Evolutionary conservation across 2,797 vertebrate genomes (phyloP), one percentile per base, ranked within the genome.

Genomic region (Vultur gryphus): DNA sequence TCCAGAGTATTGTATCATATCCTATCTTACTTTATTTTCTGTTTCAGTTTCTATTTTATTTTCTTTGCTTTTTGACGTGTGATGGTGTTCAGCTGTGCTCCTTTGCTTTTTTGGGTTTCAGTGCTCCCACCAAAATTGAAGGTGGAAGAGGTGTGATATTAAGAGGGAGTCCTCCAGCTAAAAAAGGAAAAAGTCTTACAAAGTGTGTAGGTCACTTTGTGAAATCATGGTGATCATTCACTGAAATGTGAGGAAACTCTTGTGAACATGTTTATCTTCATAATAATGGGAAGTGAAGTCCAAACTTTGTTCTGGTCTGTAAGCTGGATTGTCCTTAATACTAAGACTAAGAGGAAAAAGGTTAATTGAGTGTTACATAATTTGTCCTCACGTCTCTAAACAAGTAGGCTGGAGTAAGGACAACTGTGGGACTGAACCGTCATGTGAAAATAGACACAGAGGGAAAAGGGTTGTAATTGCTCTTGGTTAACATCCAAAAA

Each of bases 1-100:
- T 64, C 10, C 41, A 77, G 16, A 39, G 3, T 51, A 79, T 17
- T 0, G 0, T 73, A 46, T 69, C 0, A 0, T 61, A 24, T 59
- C 2, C 0, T 46, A 41, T 31, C 8, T 82, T 58, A 49, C 24
- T 70, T 69, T 59, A 48, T 54, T 31, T 83, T 75, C 33, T 75
- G 16, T 6, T 79, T 3, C 51, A 29, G 65, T 66, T 75, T 39
- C 26, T 57, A 4, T 41, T 49, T 69, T 51, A 49, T 44, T 21
- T 33, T n/a, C 14, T 54, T 76, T 11, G 7, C 9, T 66, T 46
- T 71, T 71, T 58, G 19, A 41, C 16, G 3, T 46, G 17, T 55
- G 11, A 15, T 54, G 13, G 9, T 55, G 24, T 83, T 90, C 33
- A 80, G 11, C 43, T 72, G 19, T 44, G 7, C 7, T 76, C 1